phyloP scores from a whole-genome alignment of 1,140 invertebrate genomes.

The Cheumatopsyche charites region DNA sequence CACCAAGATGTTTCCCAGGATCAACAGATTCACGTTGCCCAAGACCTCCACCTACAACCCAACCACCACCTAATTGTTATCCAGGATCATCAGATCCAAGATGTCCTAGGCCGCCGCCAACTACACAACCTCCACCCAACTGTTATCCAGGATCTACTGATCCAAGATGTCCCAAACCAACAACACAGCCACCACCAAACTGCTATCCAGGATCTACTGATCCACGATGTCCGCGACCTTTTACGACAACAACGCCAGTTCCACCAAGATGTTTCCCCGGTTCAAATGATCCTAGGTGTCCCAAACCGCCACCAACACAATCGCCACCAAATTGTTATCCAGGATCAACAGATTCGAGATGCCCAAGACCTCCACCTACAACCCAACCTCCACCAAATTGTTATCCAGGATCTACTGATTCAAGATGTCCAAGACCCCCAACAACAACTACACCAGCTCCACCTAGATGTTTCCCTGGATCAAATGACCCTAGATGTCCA shows the following conservation, averaged over 20 bases:
- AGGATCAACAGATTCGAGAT: slow-evolving; percentile 53
- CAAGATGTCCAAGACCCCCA: slow-evolving; percentile 49
- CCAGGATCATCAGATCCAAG: slow-evolving; percentile 52
- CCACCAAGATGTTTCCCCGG: slow-evolving; percentile 55
- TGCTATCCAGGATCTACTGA: slow-evolving; percentile 55
- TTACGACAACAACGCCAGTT: slow-evolving; percentile 41
- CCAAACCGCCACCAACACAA: slow-evolving; percentile 36
- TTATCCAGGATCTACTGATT: slow-evolving; percentile 47
- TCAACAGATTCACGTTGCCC: slow-evolving; percentile 54
- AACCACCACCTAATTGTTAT: slow-evolving; percentile 46
- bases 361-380: slow-evolving; percentile 48
- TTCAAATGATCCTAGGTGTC: slow-evolving; percentile 51
- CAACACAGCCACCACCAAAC: slow-evolving; percentile 43
- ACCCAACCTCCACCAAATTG: slow-evolving; percentile 42
- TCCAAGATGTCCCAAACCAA: slow-evolving; percentile 56
- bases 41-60: slow-evolving; percentile 47
- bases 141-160: slow-evolving; percentile 59
- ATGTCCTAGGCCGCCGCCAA: slow-evolving; percentile 46
- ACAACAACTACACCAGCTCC: slow-evolving; percentile 42
- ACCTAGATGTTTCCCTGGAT: slow-evolving; percentile 52
- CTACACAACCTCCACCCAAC: slow-evolving; percentile 49
- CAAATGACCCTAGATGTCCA: slow-evolving; percentile 50
- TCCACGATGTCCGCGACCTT: slow-evolving; percentile 49
- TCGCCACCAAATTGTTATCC: slow-evolving; percentile 43
- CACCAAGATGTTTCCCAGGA: slow-evolving; percentile 52